Conservation (phyloP, 2,797 vertebrate genomes). For the Phoeniculus purpureus region DNA sequence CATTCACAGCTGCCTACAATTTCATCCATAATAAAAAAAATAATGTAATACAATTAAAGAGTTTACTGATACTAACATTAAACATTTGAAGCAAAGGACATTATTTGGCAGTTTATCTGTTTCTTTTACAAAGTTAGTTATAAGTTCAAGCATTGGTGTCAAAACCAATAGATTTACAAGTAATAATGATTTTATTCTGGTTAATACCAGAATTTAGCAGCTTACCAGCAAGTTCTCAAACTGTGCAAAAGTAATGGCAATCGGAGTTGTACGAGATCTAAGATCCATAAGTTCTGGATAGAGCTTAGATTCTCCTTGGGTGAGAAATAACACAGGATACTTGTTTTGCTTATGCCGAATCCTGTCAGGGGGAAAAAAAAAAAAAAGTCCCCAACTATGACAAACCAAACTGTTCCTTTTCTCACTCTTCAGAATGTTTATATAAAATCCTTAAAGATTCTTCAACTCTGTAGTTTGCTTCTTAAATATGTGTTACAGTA, state of each 20-base stretch:
- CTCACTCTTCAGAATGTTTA: no score
- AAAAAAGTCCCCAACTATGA: background rate
- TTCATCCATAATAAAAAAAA: background rate
- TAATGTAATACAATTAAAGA: background rate
- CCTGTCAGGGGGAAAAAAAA: conserved; percentile 75
- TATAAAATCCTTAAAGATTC: no score
- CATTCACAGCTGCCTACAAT: background rate
- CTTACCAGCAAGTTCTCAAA: conserved; percentile 96
- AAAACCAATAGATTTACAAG: background rate
- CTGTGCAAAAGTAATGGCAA: conserved; percentile 95
- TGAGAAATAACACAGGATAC: conserved; percentile 96
- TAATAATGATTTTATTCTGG: background rate
- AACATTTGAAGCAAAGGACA: background rate
- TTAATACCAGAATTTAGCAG: background rate
- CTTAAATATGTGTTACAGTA: no score
- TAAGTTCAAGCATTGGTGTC: background rate
- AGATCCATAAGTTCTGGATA: conserved; percentile 97
- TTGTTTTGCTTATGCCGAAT: conserved; percentile 97
- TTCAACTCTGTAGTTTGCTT: no score
- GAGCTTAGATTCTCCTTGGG: conserved; percentile 89
- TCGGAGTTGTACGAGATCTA: conserved; percentile 89
- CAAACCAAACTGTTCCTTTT: background rate
- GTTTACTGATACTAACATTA: background rate
- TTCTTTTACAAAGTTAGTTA: background rate
- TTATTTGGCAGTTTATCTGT: background rate